Evolutionary conservation across 2,113 vertebrate genomes (phyloP).

Genomic region (Probosciger aterrimus): DNA sequence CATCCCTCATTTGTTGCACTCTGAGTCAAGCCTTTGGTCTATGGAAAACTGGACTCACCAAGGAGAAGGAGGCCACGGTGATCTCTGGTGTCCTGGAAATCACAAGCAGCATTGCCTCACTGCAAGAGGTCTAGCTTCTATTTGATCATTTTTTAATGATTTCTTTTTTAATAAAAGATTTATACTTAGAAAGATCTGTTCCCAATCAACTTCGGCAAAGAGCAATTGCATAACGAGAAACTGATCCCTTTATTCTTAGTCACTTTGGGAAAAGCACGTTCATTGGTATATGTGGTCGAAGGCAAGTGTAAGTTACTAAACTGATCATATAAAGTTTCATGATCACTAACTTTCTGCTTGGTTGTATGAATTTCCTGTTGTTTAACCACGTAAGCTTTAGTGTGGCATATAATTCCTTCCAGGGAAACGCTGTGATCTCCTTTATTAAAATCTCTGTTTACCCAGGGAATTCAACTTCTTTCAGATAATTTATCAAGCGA

Average conservation of each 20-base stretch:
- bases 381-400: background rate
- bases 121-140: background rate
- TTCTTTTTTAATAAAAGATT: background rate
- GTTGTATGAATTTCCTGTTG: background rate
- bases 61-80: background rate
- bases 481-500: background rate
- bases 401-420: background rate
- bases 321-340: background rate
- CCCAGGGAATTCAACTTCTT: background rate
- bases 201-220: background rate
- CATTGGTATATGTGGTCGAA: background rate
- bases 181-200: background rate
- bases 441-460: background rate
- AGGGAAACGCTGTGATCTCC: background rate
- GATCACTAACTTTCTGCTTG: background rate
- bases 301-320: background rate
- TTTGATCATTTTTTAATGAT: background rate
- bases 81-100: background rate
- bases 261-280: background rate
- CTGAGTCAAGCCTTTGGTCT: background rate
- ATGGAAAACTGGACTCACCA: background rate
- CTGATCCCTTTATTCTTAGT: background rate
- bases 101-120: rapidly evolving
- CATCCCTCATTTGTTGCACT: background rate
- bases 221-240: background rate